Base-by-base conservation (phyloP, 2,888 invertebrate species). In the Achlya flavicornis region DNA sequence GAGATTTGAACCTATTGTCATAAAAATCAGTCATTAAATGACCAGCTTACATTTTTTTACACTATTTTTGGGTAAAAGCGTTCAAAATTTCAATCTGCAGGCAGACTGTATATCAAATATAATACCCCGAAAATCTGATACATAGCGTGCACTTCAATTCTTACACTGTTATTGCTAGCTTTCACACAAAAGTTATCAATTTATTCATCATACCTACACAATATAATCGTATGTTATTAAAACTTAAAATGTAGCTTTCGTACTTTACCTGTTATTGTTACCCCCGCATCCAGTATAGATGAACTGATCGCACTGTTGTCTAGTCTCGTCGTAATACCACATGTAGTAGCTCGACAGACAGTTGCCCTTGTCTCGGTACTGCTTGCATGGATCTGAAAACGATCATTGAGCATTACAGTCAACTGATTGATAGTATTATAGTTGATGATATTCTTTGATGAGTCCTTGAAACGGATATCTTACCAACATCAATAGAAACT, bases 1-100 rank as follows among this genome's bases (percentile, higher is more conserved):
- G 88, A 16, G 95, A 95, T 61, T 94, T 93, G 85, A 97, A 97
- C 73, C 97, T 95, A 81, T 6, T 33, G 8, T 64, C 12, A 60
- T 41, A 60, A 11, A 41, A 26, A 26, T 1, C 1, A 26, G 26
- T 26, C 2, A 26, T 26, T 26, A 26, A 26, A 26, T 26, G 26
- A 26, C 26, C 26, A 26, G 26, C 2, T 26, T 2, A 26, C 1
- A 2, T 26, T 26, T 26, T 26, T 26, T 26, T 26, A 26, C 26
- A 26, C 26, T 26, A 26, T 26, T 26, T 26, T 26, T 26, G 26
- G 2, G 26, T 26, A 26, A 26, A 26, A 26, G 26, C 26, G 26
- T 26, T 1, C 26, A 26, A 26, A 26, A 26, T 26, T 26, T 26
- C 26, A 26, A 26, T 26, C 26, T 26, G 2, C 26, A 26, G 26